Base-by-base conservation (phyloP, 2,888 invertebrate genomes). In the Papilio demoleus region DNA sequence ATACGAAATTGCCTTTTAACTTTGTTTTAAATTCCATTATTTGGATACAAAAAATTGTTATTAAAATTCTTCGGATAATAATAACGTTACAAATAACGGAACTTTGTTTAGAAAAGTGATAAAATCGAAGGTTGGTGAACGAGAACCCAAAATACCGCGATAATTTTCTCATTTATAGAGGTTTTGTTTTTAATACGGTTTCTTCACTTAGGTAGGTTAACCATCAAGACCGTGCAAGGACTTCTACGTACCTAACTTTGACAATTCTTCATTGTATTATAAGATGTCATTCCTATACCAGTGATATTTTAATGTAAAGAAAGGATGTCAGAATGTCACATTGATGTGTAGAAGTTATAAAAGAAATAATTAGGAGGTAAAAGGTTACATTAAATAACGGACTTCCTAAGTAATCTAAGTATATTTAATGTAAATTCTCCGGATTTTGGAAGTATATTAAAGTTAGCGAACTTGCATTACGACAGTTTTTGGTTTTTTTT, bases 1-100 rank as follows among this genome's bases (percentile, higher is more conserved):
- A 31, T 62, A 22, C 14, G 17, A 62, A 62, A 61, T 47, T 62
- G 31, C 62, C 24, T 27, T 27, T 53, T 53, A 53, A 53, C 53
- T 53, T 27, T 24, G 27, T 27, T 53, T 53, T 27, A 53, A 53
- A 53, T 53, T 53, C 27, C n/a, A n/a, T 53, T 27, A 53, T 53
- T 27, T 53, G 27, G n/a, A 53, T 14, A 24, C 50, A 50, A 50
- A 50, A 53, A 27, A n/a, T 12, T 53, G 8, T 53, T 27, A 53
- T 53, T 27, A 27, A 27, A 53, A 53, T 53, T 53, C 53, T n/a
- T 53, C 12, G 24, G 14, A 14, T 12, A 50, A 24, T 50, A n/a
- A n/a, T n/a, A 50, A 27, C 5, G n/a, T n/a, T 53, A 53, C n/a
- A 27, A 53, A 27, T n/a, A 24, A 14, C n/a, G 6, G 24, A 50